Base-by-base conservation (phyloP, 2,113 vertebrate genomes). In the Apeltes quadracus region DNA sequence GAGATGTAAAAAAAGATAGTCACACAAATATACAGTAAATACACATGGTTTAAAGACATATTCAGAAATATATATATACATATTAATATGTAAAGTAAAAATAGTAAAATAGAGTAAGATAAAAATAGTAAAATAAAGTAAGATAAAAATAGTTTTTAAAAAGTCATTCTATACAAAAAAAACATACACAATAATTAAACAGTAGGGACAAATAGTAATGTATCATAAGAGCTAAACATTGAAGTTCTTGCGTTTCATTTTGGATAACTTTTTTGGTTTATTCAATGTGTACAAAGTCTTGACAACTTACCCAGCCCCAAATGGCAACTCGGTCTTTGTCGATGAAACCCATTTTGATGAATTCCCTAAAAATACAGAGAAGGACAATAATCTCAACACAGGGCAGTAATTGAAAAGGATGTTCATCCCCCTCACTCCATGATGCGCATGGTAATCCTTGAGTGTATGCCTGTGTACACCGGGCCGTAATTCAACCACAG, bases 271-370 rank as follows among this genome's bases (percentile, higher is more conserved):
- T 41, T 14, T 0, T 22, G 7, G 3, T 46, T 34, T 11, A 34
- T 10, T 16, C 8, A 9, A 38, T 2, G 11, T 22, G n/a, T 29
- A 12, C 25, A 29, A 58, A n/a, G 23, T 44, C 41, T n/a, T 12
- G 18, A 2, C 0, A 5, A 91, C 98, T 96, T 88, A 99, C 98
- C 98, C 97, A 99, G 72, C 97, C 98, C 98, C 98, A 99, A 78
- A 99, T 97, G 72, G 97, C 97, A 69, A 98, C 88, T 84, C 93
- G 94, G 12, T 91, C 18, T 78, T 94, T 88, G 81, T 99, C 96
- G 80, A 99, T 92, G 88, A 93, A 99, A 73, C 91, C 90, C 94
- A 96, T 93, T 70, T 95, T 89, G 83, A 93, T 93, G 89, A 99
- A 98, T 78, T 92, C 72, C 80, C 98, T 99, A 73, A 85, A 92